Percentiles rank a stretch among this genome's conserved stretches.
phyloP scores from a whole-genome alignment of 2,888 invertebrate species.

The Girardia tigrina region DNA sequence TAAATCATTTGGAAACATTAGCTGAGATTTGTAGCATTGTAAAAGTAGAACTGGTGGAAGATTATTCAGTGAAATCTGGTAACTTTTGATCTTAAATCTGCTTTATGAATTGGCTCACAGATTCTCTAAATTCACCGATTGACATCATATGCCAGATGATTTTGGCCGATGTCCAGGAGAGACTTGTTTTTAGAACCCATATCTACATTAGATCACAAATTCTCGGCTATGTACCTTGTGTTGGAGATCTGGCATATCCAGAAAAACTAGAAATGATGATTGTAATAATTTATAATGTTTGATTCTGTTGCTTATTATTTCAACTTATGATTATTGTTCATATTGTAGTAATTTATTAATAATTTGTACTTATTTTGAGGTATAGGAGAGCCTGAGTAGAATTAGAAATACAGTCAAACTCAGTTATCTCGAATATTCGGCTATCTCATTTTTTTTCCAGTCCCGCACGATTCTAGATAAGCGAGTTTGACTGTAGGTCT shows the following conservation, averaged over 20 bases:
- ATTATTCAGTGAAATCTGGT: constrained; percentile 11
- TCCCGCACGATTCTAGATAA: too few relatives aligned
- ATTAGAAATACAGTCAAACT: too few relatives aligned
- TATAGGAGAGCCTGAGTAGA: too few relatives aligned
- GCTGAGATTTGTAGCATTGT: constrained; percentile 88
- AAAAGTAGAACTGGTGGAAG: constrained; percentile 55
- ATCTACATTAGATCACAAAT: constrained; percentile 83
- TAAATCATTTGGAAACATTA: constrained; percentile 87
- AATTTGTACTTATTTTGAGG: too few relatives aligned
- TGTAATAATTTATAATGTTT: too few relatives aligned
- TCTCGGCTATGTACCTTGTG: constrained; percentile 63
- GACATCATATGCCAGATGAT: constrained; percentile 59
- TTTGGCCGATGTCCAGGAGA: constrained; percentile 76
- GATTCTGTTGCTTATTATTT: too few relatives aligned
- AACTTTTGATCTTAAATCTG: background rate
- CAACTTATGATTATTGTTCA: too few relatives aligned
- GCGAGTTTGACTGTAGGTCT: too few relatives aligned
- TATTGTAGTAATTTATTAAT: too few relatives aligned
- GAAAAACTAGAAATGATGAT: constrained; percentile 96
- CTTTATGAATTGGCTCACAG: background rate
- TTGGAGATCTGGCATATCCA: constrained; percentile 91
- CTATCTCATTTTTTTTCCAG: too few relatives aligned
- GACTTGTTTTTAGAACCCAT: constrained; percentile 83
- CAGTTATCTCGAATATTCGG: too few relatives aligned
- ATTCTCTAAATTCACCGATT: constrained; percentile 15